Evolutionary conservation across 2,797 vertebrate genomes (phyloP).

Genomic region (Caiman crocodilus): DNA sequence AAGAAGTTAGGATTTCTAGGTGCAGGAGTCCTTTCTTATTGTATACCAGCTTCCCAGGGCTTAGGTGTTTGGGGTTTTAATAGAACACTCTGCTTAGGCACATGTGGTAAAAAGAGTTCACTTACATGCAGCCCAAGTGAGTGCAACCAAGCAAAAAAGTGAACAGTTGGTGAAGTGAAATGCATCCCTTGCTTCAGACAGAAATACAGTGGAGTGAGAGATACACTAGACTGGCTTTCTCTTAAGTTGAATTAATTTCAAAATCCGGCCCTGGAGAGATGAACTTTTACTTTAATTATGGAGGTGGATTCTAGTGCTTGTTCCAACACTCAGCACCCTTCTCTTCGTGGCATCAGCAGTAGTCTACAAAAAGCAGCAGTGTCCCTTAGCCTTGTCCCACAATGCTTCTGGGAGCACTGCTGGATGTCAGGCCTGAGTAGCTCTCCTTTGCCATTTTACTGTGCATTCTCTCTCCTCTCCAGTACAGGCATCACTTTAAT

Average conservation of each 20-base stretch:
- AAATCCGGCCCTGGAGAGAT: slow-evolving; percentile 55
- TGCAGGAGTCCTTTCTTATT: slow-evolving; percentile 30
- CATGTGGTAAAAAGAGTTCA: slow-evolving; percentile 60
- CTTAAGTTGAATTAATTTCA: slow-evolving; percentile 69
- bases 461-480: background rate
- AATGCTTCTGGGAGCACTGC: background rate
- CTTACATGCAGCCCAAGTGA: slow-evolving; percentile 70
- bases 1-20: slow-evolving; percentile 12
- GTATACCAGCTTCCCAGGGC: background rate
- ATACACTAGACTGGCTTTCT: slow-evolving; percentile 70
- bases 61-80: slow-evolving; percentile 47
- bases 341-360: background rate
- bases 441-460: background rate
- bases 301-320: slow-evolving; percentile 72
- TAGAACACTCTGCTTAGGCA: slow-evolving; percentile 45
- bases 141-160: slow-evolving; percentile 71
- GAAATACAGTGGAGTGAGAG: slow-evolving; percentile 59
- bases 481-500: background rate
- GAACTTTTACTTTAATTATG: slow-evolving; percentile 66
- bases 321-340: slow-evolving; percentile 69
- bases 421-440: fast-evolving
- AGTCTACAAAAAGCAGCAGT: background rate
- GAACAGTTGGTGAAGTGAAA: slow-evolving; percentile 77
- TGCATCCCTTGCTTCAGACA: slow-evolving; percentile 67
- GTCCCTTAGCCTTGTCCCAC: slow-evolving; percentile 16